Evolutionary conservation across 1,140 invertebrate genomes (phyloP), one percentile per base, ranked within the genome.

Genomic region (Pachyrhynchus sulphureomaculatus): DNA sequence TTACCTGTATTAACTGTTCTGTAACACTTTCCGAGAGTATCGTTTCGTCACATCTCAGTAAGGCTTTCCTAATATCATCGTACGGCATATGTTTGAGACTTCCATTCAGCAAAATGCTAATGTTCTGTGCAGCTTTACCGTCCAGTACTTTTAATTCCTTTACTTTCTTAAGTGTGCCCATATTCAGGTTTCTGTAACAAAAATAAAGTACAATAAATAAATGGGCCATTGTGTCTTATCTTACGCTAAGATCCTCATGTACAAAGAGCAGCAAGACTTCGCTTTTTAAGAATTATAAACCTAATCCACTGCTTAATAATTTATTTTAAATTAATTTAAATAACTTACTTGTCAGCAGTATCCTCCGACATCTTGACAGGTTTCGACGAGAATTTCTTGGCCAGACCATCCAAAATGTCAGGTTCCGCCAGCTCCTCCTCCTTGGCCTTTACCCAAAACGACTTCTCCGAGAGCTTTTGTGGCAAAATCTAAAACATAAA

Each of bases 371-470:
- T 88, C 69, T 88, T 91, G 0, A 81, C 81, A 0, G 92, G 90
- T 79, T 93, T 93, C 1, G 93, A 93, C 1, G 92, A 90, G 79
- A 99, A 98, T 71, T 88, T 90, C 42, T 86, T 78, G 1, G 88
- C 84, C n/a, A 98, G 77, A 6, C 89, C 90, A 48, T 83, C 84
- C 1, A 98, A 81, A 62, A 98, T 88, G 72, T 96, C 92, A 1
- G 89, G 86, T 2, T 86, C 90, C 1, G 91, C 94, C 15, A 95
- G 77, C 63, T 89, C 88, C 65, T 97, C 93, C 79, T 99, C 96
- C 78, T 95, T 88, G 0, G 92, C 88, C 75, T 88, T 86, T 0
- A 94, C 87, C 97, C 97, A 99, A 72, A 99, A 96, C 0, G 95
- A 91, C 71, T 98, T 94, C 73, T 96, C 91, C 0, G 91, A 89